phyloP scores from a whole-genome alignment of 1,140 invertebrate genomes.

The Papilio aristodemus region DNA sequence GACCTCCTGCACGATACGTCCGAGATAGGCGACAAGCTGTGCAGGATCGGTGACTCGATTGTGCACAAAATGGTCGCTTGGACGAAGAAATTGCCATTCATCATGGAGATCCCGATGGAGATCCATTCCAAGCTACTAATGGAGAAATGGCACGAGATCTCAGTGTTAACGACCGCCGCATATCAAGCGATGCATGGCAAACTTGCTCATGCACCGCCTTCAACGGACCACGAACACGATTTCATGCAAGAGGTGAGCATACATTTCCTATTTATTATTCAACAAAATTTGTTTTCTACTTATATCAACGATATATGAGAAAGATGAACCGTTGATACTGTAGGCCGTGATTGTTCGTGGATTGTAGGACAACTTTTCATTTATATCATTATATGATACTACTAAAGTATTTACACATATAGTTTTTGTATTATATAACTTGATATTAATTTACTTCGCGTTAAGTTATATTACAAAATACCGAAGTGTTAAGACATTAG shows the following conservation, averaged over 20 bases:
- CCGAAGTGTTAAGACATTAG: conserved; percentile 1
- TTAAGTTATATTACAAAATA: conserved; percentile 6
- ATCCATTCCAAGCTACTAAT: conserved; percentile 96
- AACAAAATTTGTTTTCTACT: conserved; percentile 11
- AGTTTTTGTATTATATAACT: conserved; percentile 3
- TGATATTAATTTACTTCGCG: conserved; percentile 1
- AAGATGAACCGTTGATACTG: background rate
- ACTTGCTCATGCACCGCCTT: conserved; percentile 78
- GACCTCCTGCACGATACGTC: conserved; percentile 94
- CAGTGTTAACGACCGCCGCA: conserved; percentile 95
- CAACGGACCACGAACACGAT: conserved; percentile 83
- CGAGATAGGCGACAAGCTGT: conserved; percentile 94
- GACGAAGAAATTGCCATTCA: conserved; percentile 98
- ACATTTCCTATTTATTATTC: conserved; percentile 22
- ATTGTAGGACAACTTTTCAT: background rate
- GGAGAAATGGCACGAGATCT: conserved; percentile 98
- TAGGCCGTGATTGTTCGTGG: background rate
- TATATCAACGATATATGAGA: background rate
- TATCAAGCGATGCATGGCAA: conserved; percentile 94
- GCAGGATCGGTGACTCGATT: conserved; percentile 97
- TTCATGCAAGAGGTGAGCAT: conserved; percentile 87
- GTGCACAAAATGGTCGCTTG: conserved; percentile 98
- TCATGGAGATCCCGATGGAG: conserved; percentile 95
- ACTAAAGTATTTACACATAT: conserved; percentile 7
- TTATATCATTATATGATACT: background rate